These are phyloP conservation scores for Chaunax sp. DNA, from an alignment of 2,797 vertebrate species.

Conservation along the genomic window DNA sequence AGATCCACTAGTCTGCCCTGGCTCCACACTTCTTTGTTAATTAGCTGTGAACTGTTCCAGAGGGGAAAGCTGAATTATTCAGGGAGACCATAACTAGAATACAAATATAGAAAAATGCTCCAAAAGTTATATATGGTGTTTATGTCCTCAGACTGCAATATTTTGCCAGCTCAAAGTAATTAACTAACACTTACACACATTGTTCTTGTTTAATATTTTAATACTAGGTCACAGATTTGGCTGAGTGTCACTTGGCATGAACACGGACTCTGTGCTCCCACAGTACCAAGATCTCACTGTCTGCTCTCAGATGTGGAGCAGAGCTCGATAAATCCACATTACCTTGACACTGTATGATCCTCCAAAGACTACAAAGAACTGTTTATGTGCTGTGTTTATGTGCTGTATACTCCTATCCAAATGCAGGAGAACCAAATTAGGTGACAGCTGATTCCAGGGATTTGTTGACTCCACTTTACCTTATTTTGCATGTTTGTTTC, in stretches of 20 bases:
- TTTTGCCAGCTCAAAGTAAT: constrained; percentile 41
- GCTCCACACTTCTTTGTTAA: constrained; percentile 76
- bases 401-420: constrained; percentile 16
- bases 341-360: constrained; percentile 19
- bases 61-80: constrained; percentile 76
- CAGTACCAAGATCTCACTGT: constrained; percentile 34
- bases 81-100: constrained; percentile 64
- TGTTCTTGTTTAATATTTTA: constrained; percentile 62
- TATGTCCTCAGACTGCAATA: constrained; percentile 38
- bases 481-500: constrained; percentile 53
- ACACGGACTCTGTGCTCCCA: constrained; percentile 27
- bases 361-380: constrained; percentile 29
- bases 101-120: constrained; percentile 72
- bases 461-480: background rate
- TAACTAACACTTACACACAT: constrained; percentile 50
- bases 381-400: constrained; percentile 10
- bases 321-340: constrained; percentile 49
- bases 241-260: constrained; percentile 52
- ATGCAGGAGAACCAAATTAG: too few relatives aligned
- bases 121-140: constrained; percentile 44
- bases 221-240: constrained; percentile 47
- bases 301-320: constrained; percentile 23
- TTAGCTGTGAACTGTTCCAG: constrained; percentile 77
- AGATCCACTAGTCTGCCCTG: constrained; percentile 64
- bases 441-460: background rate